Percentiles rank a stretch among this genome's conserved stretches.
phyloP scores from a whole-genome alignment of 1,140 invertebrate genomes.

The Brachionus paranguensis region DNA sequence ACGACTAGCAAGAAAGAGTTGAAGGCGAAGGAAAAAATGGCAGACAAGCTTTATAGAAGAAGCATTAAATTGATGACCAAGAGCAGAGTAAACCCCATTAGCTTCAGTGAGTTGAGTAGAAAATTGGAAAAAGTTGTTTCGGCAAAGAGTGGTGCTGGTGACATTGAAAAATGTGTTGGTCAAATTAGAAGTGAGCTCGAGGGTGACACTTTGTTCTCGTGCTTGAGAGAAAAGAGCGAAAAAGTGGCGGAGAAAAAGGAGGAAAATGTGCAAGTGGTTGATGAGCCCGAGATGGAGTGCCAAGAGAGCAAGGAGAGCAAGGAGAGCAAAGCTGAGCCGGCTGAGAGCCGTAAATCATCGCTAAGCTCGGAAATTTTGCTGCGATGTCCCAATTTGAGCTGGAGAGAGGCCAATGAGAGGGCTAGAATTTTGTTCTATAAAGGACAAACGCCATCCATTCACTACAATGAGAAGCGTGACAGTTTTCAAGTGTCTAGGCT shows the following conservation, averaged over 20 bases:
- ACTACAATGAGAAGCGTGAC: constrained; percentile 30
- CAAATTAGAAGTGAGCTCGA: neutral
- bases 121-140: constrained; percentile 22
- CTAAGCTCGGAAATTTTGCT: neutral
- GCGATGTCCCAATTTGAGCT: neutral
- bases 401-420: constrained; percentile 39
- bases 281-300: neutral
- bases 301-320: neutral
- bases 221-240: neutral
- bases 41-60: neutral
- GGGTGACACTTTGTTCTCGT: neutral
- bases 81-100: neutral
- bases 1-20: constrained; percentile 14
- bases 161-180: constrained; percentile 24
- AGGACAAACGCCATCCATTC: constrained; percentile 17
- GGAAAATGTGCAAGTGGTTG: neutral
- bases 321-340: neutral
- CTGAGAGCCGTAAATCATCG: neutral
- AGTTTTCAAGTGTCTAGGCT: constrained; percentile 20
- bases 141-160: neutral
- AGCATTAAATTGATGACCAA: constrained; percentile 7
- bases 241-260: neutral
- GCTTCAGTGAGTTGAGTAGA: neutral
- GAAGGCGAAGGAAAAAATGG: constrained; percentile 14
- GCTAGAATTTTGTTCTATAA: constrained; percentile 40